Base-by-base conservation (phyloP, 1,140 invertebrate species). In the Lerema accius region DNA sequence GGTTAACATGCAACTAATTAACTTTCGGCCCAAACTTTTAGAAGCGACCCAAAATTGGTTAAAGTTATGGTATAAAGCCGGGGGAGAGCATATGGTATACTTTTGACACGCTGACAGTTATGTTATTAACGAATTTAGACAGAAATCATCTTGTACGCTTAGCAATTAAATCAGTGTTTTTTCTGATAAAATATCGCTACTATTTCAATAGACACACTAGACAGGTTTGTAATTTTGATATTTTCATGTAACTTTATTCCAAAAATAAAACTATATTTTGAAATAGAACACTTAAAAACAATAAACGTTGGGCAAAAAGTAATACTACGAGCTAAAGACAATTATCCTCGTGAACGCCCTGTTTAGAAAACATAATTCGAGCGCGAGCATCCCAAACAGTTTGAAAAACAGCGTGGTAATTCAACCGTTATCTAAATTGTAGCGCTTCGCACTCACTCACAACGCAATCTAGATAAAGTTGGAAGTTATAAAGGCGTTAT, bases 381-480 rank as follows among this genome's bases (percentile, higher is more conserved):
- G 2, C 50, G 40, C 50, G 37, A 40, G 35, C 50, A 42, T 26
- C 49, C 5, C 0, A n/a, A 14, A 23, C 2, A 23, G 19, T 23
- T 5, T 23, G 26, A 15, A 53, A 40, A 53, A 40, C 5, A 42
- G 35, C 17, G 50, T 7, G 17, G 26, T 40, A 40, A 55, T 37
- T 67, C 42, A 10, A 70, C 65, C 65, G 60, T 74, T 71, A 71
- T 70, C 68, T 76, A 71, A 75, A 71, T 71, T 72, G 63, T 50
- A 58, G 65, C 48, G 59, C 35, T 61, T 68, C 73, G 70, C 67
- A 76, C 68, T 71, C 55, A 43, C 60, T 48, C 49, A 32, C 19
- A 40, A 32, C 56, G 53, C 39, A 37, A 51, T 65, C 63, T 73
- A 67, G 69, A 71, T 74, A 76, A 72, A 67, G 66, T 60, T 43